Base-by-base conservation (phyloP, 2,888 invertebrate genomes). In the Aphrophora alni region DNA sequence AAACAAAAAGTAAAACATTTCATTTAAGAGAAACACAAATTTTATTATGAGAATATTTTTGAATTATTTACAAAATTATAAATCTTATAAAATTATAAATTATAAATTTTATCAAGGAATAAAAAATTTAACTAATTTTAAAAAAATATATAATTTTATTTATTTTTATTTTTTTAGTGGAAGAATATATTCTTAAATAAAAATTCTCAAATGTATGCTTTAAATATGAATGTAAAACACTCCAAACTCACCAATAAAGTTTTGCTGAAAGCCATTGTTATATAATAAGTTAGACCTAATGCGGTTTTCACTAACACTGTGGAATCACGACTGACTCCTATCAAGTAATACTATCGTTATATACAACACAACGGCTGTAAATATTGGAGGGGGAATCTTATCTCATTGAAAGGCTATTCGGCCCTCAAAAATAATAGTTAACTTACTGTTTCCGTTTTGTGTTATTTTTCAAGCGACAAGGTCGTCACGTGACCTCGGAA, bases 161-260 rank as follows among this genome's bases (percentile, higher is more conserved):
- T 33, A 33, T 33, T 7, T 33, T 33, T 33, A 33, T 33, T 33
- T 33, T 33, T 33, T n/a, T 33, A 33, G 4, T 33, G 10, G 33
- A n/a, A n/a, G n/a, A n/a, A n/a, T n/a, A n/a, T n/a, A n/a, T n/a
- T n/a, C n/a, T n/a, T n/a, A n/a, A n/a, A n/a, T n/a, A n/a, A n/a
- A n/a, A n/a, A n/a, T n/a, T n/a, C n/a, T n/a, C n/a, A n/a, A n/a
- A n/a, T n/a, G n/a, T n/a, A n/a, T n/a, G n/a, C n/a, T n/a, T n/a
- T n/a, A n/a, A n/a, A n/a, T n/a, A n/a, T n/a, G n/a, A n/a, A n/a
- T n/a, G n/a, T n/a, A n/a, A n/a, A n/a, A n/a, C n/a, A n/a, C n/a
- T n/a, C n/a, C n/a, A n/a, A n/a, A 59, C 59, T 59, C 59, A 59
- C 59, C 59, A 59, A 59, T 59, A 59, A 59, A 59, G 59, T 59